Evolutionary conservation across 2,113 vertebrate species (phyloP).

Genomic region (Scomber scombrus): DNA sequence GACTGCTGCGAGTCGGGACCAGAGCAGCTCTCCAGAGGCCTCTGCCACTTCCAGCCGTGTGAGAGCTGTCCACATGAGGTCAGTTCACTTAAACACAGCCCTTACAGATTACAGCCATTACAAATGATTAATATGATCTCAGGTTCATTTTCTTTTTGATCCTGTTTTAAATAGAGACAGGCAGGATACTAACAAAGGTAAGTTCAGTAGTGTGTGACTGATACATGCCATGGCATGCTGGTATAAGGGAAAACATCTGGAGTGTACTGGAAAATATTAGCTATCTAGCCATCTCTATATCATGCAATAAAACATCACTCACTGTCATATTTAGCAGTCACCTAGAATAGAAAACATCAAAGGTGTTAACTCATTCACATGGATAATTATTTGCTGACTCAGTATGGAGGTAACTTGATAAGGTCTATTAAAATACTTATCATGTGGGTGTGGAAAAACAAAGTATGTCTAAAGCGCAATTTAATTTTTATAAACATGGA

Average conservation of each 20-base stretch:
- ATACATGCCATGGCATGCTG: too few relatives aligned
- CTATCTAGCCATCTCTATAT: not conserved
- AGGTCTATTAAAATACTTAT: not conserved
- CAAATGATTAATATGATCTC: not conserved
- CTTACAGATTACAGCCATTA: not conserved
- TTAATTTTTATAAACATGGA: not conserved
- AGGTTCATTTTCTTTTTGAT: not conserved
- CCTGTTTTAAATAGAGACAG: not conserved
- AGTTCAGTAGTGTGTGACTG: not conserved
- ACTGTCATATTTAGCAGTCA: not conserved
- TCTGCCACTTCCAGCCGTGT: slow-evolving; percentile 89
- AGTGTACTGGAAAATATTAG: not conserved
- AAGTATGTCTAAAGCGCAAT: not conserved
- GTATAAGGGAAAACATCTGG: not conserved
- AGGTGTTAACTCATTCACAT: not conserved
- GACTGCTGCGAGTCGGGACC: slow-evolving; percentile 85
- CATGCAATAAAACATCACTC: not conserved
- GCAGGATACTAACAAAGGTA: not conserved
- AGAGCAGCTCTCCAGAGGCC: slow-evolving; percentile 85
- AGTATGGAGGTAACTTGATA: not conserved
- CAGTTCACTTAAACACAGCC: not conserved
- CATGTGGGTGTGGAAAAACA: not conserved
- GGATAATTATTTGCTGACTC: not conserved
- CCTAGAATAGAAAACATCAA: not conserved
- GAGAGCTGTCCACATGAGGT: slow-evolving; percentile 93